Evolutionary conservation across 37 sponge, comb jelly and placozoan genomes (phyloP).

Genomic region (Aplysina aerophoba): DNA sequence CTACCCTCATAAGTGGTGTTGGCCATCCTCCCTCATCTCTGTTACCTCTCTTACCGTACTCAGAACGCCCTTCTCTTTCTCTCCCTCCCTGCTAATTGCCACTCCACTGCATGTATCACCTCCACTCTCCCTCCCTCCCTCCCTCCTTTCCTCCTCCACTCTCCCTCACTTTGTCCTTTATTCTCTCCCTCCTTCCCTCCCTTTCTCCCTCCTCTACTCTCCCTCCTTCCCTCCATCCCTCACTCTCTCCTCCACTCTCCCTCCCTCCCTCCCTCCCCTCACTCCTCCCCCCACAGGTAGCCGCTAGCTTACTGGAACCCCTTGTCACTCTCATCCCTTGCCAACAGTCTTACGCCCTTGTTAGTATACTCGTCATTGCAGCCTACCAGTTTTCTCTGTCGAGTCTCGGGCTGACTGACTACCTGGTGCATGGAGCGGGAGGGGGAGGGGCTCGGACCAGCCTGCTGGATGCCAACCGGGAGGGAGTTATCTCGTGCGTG

Average conservation of each 20-base stretch:
- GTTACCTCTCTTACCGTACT: no score
- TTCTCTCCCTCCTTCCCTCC: neutral
- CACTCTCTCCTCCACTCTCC: neutral
- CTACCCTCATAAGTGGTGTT: no score
- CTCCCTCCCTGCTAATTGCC: no score
- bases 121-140: constrained; percentile 13
- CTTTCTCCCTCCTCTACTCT: neutral
- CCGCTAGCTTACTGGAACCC: neutral
- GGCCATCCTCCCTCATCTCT: no score
- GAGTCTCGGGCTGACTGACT: constrained; percentile 49
- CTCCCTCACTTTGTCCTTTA: neutral
- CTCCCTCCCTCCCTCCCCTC: constrained; percentile 21
- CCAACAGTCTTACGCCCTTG: constrained; percentile 28
- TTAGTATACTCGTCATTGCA: constrained; percentile 14
- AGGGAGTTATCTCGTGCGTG: constrained; percentile 86
- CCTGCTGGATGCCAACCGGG: constrained; percentile 90
- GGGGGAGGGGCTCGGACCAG: constrained; percentile 66
- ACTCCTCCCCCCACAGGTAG: neutral
- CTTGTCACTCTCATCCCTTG: neutral
- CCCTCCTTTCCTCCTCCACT: neutral
- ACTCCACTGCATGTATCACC: no score
- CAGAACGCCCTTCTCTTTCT: neutral
- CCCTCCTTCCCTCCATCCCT: neutral
- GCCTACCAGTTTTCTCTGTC: constrained; percentile 74
- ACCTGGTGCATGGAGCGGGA: constrained; percentile 65